Conservation (phyloP, 1,140 invertebrate species). For the Steinernema feltiae region DNA sequence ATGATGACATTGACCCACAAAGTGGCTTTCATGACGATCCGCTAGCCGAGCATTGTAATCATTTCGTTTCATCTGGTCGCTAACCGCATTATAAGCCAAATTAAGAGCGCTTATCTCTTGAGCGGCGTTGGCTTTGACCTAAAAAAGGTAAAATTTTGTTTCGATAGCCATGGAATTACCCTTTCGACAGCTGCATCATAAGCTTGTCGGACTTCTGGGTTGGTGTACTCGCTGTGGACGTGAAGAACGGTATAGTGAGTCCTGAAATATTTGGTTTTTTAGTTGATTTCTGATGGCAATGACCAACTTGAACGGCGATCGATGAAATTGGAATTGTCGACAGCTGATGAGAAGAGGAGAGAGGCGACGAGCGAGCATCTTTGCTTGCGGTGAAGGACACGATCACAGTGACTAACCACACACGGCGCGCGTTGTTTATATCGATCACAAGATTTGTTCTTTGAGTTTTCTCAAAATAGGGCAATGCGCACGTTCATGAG, state of each 20-base stretch:
- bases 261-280: background rate
- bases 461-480: too few species aligned
- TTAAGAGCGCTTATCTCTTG: background rate
- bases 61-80: background rate
- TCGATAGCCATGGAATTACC: background rate
- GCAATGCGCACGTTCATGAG: too few species aligned
- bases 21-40: background rate
- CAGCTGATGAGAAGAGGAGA: background rate
- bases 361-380: background rate
- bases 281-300: background rate
- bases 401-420: too few species aligned
- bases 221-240: background rate
- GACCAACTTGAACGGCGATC: background rate
- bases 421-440: too few species aligned
- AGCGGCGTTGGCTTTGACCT: background rate
- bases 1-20: background rate
- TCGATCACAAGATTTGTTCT: too few species aligned
- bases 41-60: background rate
- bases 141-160: background rate
- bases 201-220: background rate
- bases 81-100: background rate
- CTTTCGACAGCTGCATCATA: background rate
- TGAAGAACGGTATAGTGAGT: background rate
- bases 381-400: too few species aligned
- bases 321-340: background rate